Evolutionary conservation across 2,797 vertebrate species (phyloP), one percentile per base, ranked within the genome.

Genomic region (Champsocephalus gunnari): DNA sequence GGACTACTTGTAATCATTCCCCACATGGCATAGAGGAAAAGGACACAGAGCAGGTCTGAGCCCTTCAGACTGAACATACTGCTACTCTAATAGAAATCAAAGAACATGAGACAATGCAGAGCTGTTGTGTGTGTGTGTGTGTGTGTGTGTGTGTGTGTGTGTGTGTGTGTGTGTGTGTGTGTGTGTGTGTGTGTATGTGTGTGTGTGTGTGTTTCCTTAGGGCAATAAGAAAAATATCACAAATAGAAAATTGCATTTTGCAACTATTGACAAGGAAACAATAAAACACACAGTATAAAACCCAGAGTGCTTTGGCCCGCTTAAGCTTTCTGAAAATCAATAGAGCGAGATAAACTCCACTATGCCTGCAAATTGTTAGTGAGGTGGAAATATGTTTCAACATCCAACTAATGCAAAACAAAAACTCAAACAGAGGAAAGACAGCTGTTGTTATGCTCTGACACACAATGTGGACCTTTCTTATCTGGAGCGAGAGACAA

Each of bases 171-270:
- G 43, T 8, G 21, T 69, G 21, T 21, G 21, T 21, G 19, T 8
- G 11, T 49, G 3, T 48, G 55, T 28, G 43, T 8, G 21, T 69
- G 21, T 21, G 21, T 21, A 1, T 19, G 19, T 8, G 11, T 49
- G 3, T 48, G 55, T 28, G 43, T 8, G 21, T 69, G 21, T 21
- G 21, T 21, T 71, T 64, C 61, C 71, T 55, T 14, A 4, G 51
- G 57, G 77, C 62, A 58, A 73, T 75, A 66, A 64, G 34, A 75
- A 55, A 60, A 80, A 71, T 28, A 49, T 34, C 24, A 74, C 45
- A 56, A 59, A 77, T 16, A 38, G 9, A 57, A 72, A 66, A 56
- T 2, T 47, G 11, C n/a, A 0, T 34, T 66, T 41, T 41, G 12
- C 63, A 43, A 54, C 19, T 54, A 74, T 48, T 63, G 76, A 66